Evolutionary conservation across 2,888 invertebrate genomes (phyloP).

Genomic region (Idaea biselata): DNA sequence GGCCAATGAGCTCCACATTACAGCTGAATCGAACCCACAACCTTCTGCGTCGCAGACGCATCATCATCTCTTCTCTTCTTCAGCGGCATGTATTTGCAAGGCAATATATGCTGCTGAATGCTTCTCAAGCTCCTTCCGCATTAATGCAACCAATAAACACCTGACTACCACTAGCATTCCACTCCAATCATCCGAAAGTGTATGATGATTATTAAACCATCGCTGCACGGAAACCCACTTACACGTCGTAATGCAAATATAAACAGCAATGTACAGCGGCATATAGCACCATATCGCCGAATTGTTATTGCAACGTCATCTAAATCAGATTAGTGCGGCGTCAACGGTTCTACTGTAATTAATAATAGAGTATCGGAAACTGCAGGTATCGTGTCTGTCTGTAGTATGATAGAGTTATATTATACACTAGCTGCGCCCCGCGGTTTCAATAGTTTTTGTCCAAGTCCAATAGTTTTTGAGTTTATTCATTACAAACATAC

Average conservation of each 20-base stretch:
- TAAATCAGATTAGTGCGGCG: conserved; percentile 44
- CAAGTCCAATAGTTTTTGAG: too few relatives aligned
- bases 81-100: too few relatives aligned
- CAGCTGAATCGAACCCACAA: too few relatives aligned
- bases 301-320: conserved; percentile 30
- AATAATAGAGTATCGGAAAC: conserved; percentile 19
- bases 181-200: neutral
- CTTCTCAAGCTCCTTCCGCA: too few relatives aligned
- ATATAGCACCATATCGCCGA: neutral
- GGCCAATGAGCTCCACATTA: too few relatives aligned
- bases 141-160: too few relatives aligned
- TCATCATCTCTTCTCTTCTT: too few relatives aligned
- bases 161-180: neutral
- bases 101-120: too few relatives aligned
- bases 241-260: neutral
- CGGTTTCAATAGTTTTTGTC: too few relatives aligned
- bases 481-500: too few relatives aligned
- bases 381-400: conserved; percentile 2
- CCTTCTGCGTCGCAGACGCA: too few relatives aligned
- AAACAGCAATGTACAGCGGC: neutral
- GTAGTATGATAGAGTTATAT: neutral
- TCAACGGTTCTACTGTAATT: conserved; percentile 29
- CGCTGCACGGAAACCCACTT: neutral
- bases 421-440: neutral
- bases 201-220: neutral